Conservation (phyloP, 2,797 vertebrate genomes). For the Borostomias antarcticus region DNA sequence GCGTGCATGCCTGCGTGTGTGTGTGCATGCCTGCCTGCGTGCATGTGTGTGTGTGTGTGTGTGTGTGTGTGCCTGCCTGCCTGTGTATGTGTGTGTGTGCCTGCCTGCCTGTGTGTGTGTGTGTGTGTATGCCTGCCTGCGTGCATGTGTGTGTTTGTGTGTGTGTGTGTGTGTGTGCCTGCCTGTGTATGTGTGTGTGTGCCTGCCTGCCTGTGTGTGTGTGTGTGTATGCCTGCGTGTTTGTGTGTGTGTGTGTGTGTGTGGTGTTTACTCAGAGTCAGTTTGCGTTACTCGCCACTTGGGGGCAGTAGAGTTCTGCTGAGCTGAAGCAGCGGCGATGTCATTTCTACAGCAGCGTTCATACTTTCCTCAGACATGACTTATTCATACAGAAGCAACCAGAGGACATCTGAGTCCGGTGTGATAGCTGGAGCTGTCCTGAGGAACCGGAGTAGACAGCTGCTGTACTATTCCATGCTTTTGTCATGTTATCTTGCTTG, state of each 20-base stretch:
- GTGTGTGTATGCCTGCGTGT: not conserved
- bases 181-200: not conserved
- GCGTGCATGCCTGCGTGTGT: not conserved
- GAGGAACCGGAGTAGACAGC: not conserved
- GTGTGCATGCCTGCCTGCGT: conserved; percentile 10
- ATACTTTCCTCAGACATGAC: not conserved
- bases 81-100: not conserved
- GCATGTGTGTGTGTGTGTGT: not conserved
- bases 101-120: too few species aligned
- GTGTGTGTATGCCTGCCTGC: not conserved
- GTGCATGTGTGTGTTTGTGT: not conserved
- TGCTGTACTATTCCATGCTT: not conserved
- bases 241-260: not conserved
- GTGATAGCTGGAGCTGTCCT: conserved; percentile 36
- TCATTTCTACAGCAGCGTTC: not conserved
- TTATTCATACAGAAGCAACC: conserved; percentile 5
- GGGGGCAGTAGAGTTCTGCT: conserved; percentile 77
- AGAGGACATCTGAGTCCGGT: conserved; percentile 28
- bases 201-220: not conserved
- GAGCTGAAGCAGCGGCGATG: not conserved
- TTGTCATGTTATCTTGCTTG: not conserved
- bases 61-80: not conserved
- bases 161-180: not conserved
- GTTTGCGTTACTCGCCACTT: too few species aligned
- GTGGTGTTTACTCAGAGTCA: too few species aligned